These are phyloP conservation scores for Aleiodes leptofemur DNA, from an alignment of 2,888 invertebrate genomes.

Conservation along the genomic window DNA sequence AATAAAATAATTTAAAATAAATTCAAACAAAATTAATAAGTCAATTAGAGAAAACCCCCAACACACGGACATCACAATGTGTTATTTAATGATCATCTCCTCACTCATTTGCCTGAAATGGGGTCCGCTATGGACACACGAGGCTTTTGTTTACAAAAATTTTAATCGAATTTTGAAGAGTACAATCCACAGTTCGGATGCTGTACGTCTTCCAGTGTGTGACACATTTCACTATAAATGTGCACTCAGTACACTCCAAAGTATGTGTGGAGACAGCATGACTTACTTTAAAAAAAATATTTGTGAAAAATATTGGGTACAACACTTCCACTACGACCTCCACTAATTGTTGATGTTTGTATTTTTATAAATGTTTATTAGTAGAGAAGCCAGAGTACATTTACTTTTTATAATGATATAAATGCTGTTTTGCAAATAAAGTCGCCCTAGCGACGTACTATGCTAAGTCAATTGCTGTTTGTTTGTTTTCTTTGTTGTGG, in stretches of 20 bases:
- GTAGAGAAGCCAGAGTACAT: too few relatives aligned
- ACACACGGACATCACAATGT: too few relatives aligned
- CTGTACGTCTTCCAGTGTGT: slow-evolving; percentile 1
- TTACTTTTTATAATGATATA: too few relatives aligned
- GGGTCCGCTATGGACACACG: slow-evolving; percentile 5
- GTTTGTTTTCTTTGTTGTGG: too few relatives aligned
- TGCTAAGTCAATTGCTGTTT: too few relatives aligned
- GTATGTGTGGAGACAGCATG: neutral
- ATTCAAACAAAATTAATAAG: too few relatives aligned
- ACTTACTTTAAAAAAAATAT: neutral
- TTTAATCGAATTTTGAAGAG: neutral
- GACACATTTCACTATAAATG: neutral
- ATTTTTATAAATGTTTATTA: too few relatives aligned
- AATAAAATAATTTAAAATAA: too few relatives aligned
- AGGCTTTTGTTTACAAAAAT: neutral
- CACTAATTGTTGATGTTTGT: neutral
- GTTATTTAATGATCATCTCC: slow-evolving; percentile 40
- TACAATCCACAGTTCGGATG: slow-evolving; percentile 18
- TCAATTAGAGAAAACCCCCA: too few relatives aligned
- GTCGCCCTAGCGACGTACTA: too few relatives aligned
- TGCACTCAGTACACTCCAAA: slow-evolving; percentile 44
- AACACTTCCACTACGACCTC: neutral
- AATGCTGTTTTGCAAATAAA: too few relatives aligned
- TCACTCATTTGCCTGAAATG: slow-evolving; percentile 40
- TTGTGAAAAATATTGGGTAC: neutral